Conservation (phyloP, 1,140 invertebrate genomes). For the Drosophila nannoptera region DNA sequence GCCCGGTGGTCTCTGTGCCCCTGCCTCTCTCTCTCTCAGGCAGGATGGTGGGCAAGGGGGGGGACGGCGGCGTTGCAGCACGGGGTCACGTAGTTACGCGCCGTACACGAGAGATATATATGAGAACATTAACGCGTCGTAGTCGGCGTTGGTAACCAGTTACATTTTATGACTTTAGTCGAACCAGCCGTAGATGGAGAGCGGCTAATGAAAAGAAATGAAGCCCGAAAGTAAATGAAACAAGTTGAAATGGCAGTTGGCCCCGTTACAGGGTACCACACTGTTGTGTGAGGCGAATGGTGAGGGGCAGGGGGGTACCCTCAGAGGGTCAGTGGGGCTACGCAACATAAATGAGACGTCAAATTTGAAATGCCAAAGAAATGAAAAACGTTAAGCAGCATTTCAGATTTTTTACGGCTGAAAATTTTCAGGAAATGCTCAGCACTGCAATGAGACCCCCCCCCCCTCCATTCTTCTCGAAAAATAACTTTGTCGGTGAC, state of each 20-base stretch:
- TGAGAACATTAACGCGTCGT: conserved; percentile 64
- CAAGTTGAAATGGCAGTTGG: conserved; percentile 46
- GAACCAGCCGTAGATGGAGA: conserved; percentile 48
- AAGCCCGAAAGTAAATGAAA: conserved; percentile 53
- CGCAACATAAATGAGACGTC: conserved; percentile 50
- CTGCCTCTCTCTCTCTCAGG: background rate
- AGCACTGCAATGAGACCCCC: background rate
- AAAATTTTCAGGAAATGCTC: conserved; percentile 56
- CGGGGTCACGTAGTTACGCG: conserved; percentile 10
- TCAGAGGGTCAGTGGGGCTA: conserved; percentile 14
- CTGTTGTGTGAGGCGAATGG: background rate
- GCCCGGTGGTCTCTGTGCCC: conserved; percentile 26
- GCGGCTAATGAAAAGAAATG: conserved; percentile 74
- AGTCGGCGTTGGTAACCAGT: conserved; percentile 61
- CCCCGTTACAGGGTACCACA: conserved; percentile 3
- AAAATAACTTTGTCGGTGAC: conserved; percentile 30
- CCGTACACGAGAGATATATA: conserved; percentile 50
- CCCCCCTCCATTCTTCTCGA: background rate
- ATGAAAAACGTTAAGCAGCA: conserved; percentile 67
- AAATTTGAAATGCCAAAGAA: conserved; percentile 51
- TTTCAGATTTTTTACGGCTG: conserved; percentile 50
- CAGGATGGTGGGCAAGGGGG: conserved; percentile 33
- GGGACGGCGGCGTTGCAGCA: background rate
- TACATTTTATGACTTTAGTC: conserved; percentile 70
- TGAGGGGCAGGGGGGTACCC: background rate